Percentiles rank a stretch among this genome's conserved stretches.
phyloP scores from a whole-genome alignment of 2,113 vertebrate species.

The Bombycilla garrulus region DNA sequence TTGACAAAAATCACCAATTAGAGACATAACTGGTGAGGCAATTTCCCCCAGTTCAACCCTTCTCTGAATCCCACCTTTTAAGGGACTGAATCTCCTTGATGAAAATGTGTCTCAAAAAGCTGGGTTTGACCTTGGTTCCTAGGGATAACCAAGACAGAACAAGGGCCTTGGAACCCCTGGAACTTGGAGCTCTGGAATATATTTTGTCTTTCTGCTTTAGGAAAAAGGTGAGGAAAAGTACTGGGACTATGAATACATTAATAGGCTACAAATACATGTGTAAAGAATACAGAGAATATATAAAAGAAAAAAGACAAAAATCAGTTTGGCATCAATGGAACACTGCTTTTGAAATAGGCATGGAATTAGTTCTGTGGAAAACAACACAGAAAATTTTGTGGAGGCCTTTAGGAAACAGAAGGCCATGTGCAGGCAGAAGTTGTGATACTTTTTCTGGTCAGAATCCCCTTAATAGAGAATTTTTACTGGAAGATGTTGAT shows the following conservation, averaged over 20 bases:
- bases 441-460: background rate
- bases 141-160: background rate
- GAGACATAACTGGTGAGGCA: background rate
- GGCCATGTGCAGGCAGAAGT: background rate
- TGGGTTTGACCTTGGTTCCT: background rate
- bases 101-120: background rate
- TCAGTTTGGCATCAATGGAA: background rate
- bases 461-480: background rate
- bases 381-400: background rate
- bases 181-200: background rate
- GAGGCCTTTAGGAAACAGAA: background rate
- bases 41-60: background rate
- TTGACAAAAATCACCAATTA: background rate
- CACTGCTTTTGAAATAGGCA: background rate
- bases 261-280: background rate
- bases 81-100: background rate
- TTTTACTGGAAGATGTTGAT: background rate
- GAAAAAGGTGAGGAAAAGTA: background rate
- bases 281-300: background rate
- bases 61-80: background rate
- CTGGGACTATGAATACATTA: accelerated
- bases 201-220: background rate
- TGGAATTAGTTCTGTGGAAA: background rate
- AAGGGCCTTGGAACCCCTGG: background rate
- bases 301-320: background rate